These are phyloP conservation scores for Cygnus atratus DNA, from an alignment of 2,113 vertebrate genomes.

Conservation along the genomic window DNA sequence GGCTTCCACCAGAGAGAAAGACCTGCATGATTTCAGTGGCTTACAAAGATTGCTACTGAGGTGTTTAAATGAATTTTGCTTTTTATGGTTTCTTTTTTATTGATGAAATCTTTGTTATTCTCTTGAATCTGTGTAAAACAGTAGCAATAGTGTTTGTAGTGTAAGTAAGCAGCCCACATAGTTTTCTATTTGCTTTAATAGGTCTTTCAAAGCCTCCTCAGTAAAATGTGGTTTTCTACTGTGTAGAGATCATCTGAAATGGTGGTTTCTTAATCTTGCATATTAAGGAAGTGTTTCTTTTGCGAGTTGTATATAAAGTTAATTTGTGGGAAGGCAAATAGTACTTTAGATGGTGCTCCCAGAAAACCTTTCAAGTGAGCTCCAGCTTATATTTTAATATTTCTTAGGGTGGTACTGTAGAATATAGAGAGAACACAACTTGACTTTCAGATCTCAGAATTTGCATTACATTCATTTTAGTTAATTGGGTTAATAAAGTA, in stretches of 20 bases:
- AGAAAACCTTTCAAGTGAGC: neutral
- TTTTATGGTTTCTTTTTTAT: neutral
- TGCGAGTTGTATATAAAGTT: neutral
- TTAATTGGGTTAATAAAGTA: neutral
- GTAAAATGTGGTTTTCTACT: neutral
- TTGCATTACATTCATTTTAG: neutral
- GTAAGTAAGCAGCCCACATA: too few relatives aligned
- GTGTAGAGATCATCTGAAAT: neutral
- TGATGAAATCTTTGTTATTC: neutral
- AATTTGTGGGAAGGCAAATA: neutral
- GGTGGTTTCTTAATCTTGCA: neutral
- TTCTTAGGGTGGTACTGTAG: neutral
- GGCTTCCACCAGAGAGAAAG: neutral
- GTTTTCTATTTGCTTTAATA: neutral
- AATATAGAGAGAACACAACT: neutral
- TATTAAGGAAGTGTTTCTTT: neutral
- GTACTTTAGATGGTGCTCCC: neutral
- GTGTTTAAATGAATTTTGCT: neutral
- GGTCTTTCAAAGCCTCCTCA: neutral
- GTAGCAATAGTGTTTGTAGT: neutral
- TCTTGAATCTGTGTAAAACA: neutral
- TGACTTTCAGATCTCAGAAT: neutral
- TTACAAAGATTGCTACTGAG: neutral
- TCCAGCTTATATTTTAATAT: neutral
- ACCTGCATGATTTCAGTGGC: neutral